Conservation (phyloP, 2,888 invertebrate species). For the Callinectes sapidus region DNA sequence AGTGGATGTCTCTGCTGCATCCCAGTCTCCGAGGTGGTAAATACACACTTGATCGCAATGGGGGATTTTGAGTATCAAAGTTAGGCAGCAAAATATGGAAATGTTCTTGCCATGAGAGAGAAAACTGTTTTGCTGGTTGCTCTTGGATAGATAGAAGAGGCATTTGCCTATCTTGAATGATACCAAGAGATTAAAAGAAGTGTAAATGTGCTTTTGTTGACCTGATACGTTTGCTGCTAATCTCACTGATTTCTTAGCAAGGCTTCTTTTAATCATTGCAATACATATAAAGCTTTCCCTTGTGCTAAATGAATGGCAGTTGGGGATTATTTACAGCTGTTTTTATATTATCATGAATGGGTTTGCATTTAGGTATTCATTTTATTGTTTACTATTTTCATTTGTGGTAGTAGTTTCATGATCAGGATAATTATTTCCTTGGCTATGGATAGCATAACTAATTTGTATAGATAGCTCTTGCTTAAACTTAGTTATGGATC, state of each 20-base stretch:
- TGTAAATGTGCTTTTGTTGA: conserved; percentile 12
- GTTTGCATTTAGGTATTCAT: conserved; percentile 35
- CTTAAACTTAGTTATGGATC: background rate
- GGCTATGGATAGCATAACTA: background rate
- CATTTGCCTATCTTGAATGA: conserved; percentile 43
- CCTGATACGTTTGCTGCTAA: conserved; percentile 36
- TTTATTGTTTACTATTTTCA: conserved; percentile 11
- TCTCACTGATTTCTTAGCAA: conserved; percentile 50
- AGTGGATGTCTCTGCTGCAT: conserved; percentile 49
- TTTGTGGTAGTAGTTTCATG: background rate
- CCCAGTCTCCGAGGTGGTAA: conserved; percentile 58
- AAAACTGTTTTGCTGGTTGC: conserved; percentile 31
- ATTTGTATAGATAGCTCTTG: background rate
- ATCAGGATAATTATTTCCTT: background rate
- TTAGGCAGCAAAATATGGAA: background rate
- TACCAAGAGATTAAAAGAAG: conserved; percentile 15
- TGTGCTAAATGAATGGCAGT: conserved; percentile 30
- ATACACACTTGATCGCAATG: conserved; percentile 61
- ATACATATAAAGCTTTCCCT: conserved; percentile 52
- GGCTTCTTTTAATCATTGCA: conserved; percentile 52
- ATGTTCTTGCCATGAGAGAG: background rate
- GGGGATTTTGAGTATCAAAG: background rate
- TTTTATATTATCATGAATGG: conserved; percentile 35
- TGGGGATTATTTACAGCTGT: conserved; percentile 40
- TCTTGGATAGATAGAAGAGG: conserved; percentile 32